Evolutionary conservation across 2,888 invertebrate genomes (phyloP).

Genomic region (Nymphalis c-album): DNA sequence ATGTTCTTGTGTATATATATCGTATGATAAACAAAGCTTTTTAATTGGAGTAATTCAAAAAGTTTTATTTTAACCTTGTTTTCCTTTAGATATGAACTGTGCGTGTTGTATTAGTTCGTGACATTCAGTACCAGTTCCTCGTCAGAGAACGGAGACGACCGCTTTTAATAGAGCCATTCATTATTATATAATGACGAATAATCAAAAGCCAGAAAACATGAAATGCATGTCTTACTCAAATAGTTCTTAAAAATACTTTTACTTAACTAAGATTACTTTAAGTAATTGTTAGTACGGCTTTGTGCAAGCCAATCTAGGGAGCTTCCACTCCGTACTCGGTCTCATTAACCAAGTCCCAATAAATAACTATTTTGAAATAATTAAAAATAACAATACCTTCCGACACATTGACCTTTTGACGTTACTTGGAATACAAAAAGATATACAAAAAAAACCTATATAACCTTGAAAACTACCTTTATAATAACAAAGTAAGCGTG

Average conservation of each 20-base stretch:
- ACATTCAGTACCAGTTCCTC: slow-evolving; percentile 33
- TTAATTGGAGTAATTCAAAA: slow-evolving; percentile 13
- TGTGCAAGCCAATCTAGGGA: too few species aligned
- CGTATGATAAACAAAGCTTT: not conserved
- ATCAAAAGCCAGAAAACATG: not conserved
- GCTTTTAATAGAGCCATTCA: slow-evolving; percentile 26
- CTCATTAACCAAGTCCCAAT: too few species aligned
- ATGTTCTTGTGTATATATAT: too few species aligned
- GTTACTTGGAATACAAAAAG: not conserved
- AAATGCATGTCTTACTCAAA: not conserved
- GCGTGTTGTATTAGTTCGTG: slow-evolving; percentile 28
- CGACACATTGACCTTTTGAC: not conserved
- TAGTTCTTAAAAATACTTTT: too few species aligned
- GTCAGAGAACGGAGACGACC: slow-evolving; percentile 24
- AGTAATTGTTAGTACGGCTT: too few species aligned
- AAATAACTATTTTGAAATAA: too few species aligned
- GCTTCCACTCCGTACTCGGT: too few species aligned
- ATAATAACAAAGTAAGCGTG: slow-evolving; percentile 17
- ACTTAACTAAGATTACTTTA: too few species aligned
- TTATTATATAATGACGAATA: slow-evolving; percentile 17
- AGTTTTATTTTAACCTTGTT: slow-evolving; percentile 14
- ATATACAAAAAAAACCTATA: not conserved
- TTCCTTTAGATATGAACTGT: slow-evolving; percentile 17
- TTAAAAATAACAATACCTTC: too few species aligned
- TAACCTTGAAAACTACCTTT: slow-evolving; percentile 4